phyloP scores from a whole-genome alignment of 2,797 vertebrate species.

The Decapterus maruadsi region DNA sequence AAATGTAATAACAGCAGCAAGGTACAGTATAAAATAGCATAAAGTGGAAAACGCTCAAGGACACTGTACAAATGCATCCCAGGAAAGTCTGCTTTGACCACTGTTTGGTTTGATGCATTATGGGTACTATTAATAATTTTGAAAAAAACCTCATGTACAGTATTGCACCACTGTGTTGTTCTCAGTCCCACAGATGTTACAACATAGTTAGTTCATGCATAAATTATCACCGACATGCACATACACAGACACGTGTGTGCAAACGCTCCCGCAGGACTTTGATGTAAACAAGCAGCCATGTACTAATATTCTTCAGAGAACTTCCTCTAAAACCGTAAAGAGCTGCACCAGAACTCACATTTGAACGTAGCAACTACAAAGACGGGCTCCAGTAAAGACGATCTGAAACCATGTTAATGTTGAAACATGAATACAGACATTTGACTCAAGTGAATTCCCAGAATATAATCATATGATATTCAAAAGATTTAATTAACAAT shows the following conservation, averaged over 20 bases:
- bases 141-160: background rate
- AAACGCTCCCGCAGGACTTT: slow-evolving; percentile 5
- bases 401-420: background rate
- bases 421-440: no score
- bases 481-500: no score
- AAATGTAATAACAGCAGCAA: no score
- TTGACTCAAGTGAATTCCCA: no score
- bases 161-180: background rate
- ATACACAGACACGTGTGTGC: background rate
- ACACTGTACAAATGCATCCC: background rate
- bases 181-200: slow-evolving; percentile 20
- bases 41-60: background rate
- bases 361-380: background rate
- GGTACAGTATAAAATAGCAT: no score
- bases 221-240: slow-evolving; percentile 1
- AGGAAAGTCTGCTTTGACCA: background rate
- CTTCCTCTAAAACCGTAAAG: background rate
- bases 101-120: background rate
- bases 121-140: background rate
- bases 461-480: no score
- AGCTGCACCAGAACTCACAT: background rate
- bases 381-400: background rate
- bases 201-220: slow-evolving; percentile 16
- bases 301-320: background rate
- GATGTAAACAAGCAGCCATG: slow-evolving; percentile 5